Percentiles rank a stretch among this genome's conserved stretches.
phyloP scores from a whole-genome alignment of 2,113 vertebrate genomes.

The Saguinus imperator region DNA sequence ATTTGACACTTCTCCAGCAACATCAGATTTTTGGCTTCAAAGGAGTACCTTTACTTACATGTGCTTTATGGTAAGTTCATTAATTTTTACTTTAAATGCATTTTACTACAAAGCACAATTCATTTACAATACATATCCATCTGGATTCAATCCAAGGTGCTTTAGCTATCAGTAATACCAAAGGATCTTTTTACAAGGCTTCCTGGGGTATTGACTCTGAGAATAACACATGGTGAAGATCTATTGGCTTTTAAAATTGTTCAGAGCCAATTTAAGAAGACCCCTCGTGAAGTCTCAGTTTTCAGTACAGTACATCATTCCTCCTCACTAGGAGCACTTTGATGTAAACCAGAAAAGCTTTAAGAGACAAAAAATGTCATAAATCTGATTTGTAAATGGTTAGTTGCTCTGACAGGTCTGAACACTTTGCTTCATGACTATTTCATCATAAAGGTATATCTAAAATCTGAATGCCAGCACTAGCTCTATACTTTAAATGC shows the following conservation, averaged over 20 bases:
- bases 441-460: neutral
- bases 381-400: neutral
- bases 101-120: conserved; percentile 59
- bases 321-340: neutral
- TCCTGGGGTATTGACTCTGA: neutral
- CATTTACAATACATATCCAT: neutral
- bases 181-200: neutral
- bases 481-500: neutral
- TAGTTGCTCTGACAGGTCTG: neutral
- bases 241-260: neutral
- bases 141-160: neutral
- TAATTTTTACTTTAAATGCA: conserved; percentile 37
- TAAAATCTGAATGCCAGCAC: neutral
- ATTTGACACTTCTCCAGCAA: neutral
- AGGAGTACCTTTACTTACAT: neutral
- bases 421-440: neutral
- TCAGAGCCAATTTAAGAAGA: neutral
- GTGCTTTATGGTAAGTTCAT: conserved; percentile 18
- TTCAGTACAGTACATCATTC: neutral
- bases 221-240: neutral
- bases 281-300: neutral
- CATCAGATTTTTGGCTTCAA: conserved; percentile 29
- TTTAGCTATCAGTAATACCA: neutral
- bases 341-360: neutral
- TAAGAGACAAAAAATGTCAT: neutral